A percentile compares a stretch with the other conserved stretches of the same genome.
Evolutionary conservation across 1,140 invertebrate genomes (phyloP).

Genomic region (Drosophila fuyamai): DNA sequence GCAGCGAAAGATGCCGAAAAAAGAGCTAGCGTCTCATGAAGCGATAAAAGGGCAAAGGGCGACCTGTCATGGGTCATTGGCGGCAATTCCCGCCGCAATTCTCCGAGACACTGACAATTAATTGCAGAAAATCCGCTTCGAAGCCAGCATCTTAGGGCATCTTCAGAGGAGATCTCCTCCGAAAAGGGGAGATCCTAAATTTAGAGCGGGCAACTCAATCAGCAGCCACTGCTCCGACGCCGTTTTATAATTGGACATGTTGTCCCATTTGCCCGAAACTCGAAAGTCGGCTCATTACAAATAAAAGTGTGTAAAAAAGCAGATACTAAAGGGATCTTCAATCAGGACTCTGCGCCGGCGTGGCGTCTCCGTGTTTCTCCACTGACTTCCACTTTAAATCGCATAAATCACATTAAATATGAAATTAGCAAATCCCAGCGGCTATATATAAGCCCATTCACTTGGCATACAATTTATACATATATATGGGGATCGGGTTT

Average conservation of each 20-base stretch:
- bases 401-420: conserved; percentile 64
- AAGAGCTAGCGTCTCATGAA: conserved; percentile 57
- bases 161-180: conserved; percentile 6
- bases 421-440: conserved; percentile 34
- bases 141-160: background rate
- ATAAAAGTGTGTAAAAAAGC: too few relatives aligned
- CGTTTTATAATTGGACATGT: conserved; percentile 78
- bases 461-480: background rate
- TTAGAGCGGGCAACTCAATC: conserved; percentile 80
- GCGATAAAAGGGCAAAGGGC: conserved; percentile 16
- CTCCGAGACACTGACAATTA: conserved; percentile 40
- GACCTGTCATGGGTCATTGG: conserved; percentile 80
- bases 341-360: conserved; percentile 40
- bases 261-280: conserved; percentile 49
- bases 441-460: conserved; percentile 31
- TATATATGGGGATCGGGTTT: conserved; percentile 9
- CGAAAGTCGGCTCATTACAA: conserved; percentile 47
- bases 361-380: conserved; percentile 15
- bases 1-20: conserved; percentile 32
- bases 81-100: conserved; percentile 28
- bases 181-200: conserved; percentile 49
- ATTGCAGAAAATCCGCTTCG: conserved; percentile 42
- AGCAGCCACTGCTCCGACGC: conserved; percentile 64
- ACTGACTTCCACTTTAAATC: conserved; percentile 60
- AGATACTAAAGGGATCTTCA: background rate